Evolutionary conservation across 2,888 invertebrate genomes (phyloP), one percentile per base, ranked within the genome.

Genomic region (Unio pictorum): DNA sequence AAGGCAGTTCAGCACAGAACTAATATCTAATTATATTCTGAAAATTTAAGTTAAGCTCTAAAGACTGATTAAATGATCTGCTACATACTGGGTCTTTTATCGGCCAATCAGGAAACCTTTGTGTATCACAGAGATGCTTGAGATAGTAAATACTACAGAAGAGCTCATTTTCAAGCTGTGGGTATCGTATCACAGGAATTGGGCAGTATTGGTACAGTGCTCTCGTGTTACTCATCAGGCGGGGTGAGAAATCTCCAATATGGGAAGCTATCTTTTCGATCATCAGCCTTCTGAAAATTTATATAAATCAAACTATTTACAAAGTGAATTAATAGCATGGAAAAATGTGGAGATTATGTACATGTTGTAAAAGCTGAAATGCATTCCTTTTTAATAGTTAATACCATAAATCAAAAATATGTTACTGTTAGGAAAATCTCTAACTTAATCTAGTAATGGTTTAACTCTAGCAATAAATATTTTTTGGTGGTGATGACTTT

Each of bases 71-170:
- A 15, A 0, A 11, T 15, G 23, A 5, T 20, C 4, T 45, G 55
- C 61, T 66, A 91, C 93, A 92, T 90, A 97, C 97, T 63, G 99
- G 97, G 87, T 98, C 95, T 23, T 95, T 94, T 88, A 99, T 98
- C 4, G 97, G 96, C 99, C 99, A 99, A 89, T 98, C 95, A 7
- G 98, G 98, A 91, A 99, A 99, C 83, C 93, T 87, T 54, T 81
- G 91, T 8, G 93, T 94, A 91, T 99, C 97, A 91, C 98, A 98
- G 80, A 99, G 93, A 91, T 99, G 98, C 4, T 98, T 92, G 87
- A 99, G 92, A 91, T 99, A 99, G 92, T 98, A 99, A 90, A 97
- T 97, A 91, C 96, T 97, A 91, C 99, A 99, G 93, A 99, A 99
- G 67, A 99, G 93, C 92, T 99, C 99, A 84, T 94, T 93, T 86